A percentile compares a stretch with the other conserved stretches of the same genome.
Evolutionary conservation across 92 coral and sea anemone species (phyloP).

Genomic region (Epizoanthus fatuus): DNA sequence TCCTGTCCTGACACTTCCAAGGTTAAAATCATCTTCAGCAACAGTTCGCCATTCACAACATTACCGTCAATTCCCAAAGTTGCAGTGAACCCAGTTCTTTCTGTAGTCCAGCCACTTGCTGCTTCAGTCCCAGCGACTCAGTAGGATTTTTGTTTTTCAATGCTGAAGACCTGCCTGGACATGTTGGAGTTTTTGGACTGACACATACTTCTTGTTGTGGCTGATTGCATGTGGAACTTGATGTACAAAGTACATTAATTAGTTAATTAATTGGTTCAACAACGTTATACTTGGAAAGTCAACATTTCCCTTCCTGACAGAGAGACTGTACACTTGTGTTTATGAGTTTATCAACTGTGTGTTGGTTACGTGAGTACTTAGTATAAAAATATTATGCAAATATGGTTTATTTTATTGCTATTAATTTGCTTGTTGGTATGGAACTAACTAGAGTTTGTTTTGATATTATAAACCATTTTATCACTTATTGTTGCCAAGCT

Average conservation of each 20-base stretch:
- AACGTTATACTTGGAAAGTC: neutral
- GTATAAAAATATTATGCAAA: neutral
- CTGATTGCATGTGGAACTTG: neutral
- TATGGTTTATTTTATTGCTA: neutral
- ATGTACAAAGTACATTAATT: neutral
- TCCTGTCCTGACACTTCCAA: conserved; percentile 91
- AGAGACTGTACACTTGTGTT: neutral
- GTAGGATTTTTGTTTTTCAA: conserved; percentile 8
- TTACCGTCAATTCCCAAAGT: conserved; percentile 90
- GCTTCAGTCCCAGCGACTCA: conserved; percentile 62
- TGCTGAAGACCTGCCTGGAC: neutral
- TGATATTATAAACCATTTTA: neutral
- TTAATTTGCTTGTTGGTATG: conserved; percentile 4
- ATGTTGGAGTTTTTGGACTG: too few relatives aligned
- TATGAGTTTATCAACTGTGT: conserved; percentile 13
- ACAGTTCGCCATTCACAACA: conserved; percentile 80
- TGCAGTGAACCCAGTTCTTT: conserved; percentile 59
- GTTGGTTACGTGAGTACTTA: neutral
- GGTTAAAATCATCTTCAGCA: conserved; percentile 81
- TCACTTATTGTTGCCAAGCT: neutral
- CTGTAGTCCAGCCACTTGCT: conserved; percentile 51
- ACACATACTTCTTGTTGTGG: neutral
- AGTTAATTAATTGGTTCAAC: neutral
- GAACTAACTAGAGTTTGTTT: conserved; percentile 14
- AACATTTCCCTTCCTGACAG: neutral